phyloP scores from a whole-genome alignment of 2,113 vertebrate genomes.

The Nansenia antarctica region DNA sequence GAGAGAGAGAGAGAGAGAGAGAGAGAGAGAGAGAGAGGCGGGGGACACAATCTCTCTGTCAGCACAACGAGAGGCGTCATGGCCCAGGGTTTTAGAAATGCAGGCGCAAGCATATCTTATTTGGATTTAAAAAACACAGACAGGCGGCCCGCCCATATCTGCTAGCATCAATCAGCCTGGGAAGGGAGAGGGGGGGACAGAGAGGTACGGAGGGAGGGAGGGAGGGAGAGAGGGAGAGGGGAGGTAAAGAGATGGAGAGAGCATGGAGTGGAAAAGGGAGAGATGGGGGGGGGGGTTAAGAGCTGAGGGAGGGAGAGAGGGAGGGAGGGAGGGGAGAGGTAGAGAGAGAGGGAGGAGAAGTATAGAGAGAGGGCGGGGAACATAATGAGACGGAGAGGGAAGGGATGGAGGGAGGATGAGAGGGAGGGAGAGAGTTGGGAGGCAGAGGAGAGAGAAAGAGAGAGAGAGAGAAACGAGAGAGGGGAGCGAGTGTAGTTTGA shows the following conservation, averaged over 20 bases:
- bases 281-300: neutral
- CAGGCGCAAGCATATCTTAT: conserved; percentile 73
- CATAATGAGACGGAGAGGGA: neutral
- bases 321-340: conserved; percentile 41
- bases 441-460: neutral
- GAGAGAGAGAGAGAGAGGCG: too few species aligned
- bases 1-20: too few species aligned
- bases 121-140: conserved; percentile 74
- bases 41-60: neutral
- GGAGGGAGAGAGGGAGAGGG: neutral
- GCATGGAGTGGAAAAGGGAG: neutral
- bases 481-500: conserved; percentile 38
- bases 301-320: neutral
- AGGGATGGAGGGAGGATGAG: neutral
- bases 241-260: neutral
- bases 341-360: conserved; percentile 23
- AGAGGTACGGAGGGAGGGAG: conserved; percentile 11
- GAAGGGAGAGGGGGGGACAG: conserved; percentile 22
- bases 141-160: conserved; percentile 49
- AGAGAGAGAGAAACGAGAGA: conserved; percentile 2
- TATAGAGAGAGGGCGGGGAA: conserved; percentile 10
- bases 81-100: conserved; percentile 64
- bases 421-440: neutral
- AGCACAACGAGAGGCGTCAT: neutral
- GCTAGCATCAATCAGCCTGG: conserved; percentile 63